Base-by-base conservation (phyloP, 2,797 vertebrate species). In the Scyliorhinus canicula region DNA sequence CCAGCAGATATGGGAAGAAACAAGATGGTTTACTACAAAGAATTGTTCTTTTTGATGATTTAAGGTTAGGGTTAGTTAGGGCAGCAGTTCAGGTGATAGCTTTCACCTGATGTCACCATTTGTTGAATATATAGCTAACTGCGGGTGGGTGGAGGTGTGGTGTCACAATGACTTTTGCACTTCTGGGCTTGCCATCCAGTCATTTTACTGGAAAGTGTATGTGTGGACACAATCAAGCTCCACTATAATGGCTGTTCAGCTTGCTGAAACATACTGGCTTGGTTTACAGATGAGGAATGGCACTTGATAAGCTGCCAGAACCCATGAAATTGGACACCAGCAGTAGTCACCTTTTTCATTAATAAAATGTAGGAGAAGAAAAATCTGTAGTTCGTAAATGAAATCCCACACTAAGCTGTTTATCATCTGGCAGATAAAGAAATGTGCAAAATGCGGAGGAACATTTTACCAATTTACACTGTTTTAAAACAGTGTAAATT, bases 391-490 rank as follows among this genome's bases (percentile, higher is more conserved):
- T 71, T 35, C 74, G 28, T 67, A 94, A 94, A 71, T 52, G 1
- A 71, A 93, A 47, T 63, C 69, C 26, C 21, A 52, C 3, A 31
- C 14, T 55, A 57, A 82, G 21, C 40, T 79, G 26, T 55, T 90
- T 52, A 94, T 52, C 6, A 19, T 50, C 63, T 28, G 65, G 67
- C 65, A 94, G 14, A 35, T 50, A 47, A 28, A n/a, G n/a, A n/a
- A 93, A 67, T 71, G 26, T 71, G 93, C 31, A 93, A 93, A 93
- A 93, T 31, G 28, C 67, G 12, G 63, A 16, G 24, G 74, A 93
- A 71, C 52, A 50, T 35, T 8, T 9, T 7, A 74, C 1, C 67
- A 74, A 94, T 71, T 94, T 50, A 71, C 47, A 71, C 1, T 35
- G 44, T 52, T 47, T 94, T 94, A 50, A 52, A 94, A 93, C 7